These are phyloP conservation scores for Chloroceryle amazona DNA, from an alignment of 2,797 vertebrate species.

Conservation along the genomic window DNA sequence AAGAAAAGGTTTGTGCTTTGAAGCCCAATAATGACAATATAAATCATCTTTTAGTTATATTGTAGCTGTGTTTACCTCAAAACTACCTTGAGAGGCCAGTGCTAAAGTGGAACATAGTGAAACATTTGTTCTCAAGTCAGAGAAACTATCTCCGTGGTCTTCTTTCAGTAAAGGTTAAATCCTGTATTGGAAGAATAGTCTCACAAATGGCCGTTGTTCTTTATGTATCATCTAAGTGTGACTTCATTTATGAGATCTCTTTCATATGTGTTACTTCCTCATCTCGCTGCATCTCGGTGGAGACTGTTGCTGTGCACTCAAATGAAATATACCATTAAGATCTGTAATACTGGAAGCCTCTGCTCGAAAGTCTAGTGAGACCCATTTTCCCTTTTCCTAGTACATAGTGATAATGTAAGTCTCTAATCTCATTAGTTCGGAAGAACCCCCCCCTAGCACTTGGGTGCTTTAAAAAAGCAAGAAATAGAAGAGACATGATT, in stretches of 20 bases:
- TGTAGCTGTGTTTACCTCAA: not conserved
- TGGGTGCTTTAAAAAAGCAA: slow-evolving; percentile 28
- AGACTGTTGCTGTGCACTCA: not conserved
- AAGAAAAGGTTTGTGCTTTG: not conserved
- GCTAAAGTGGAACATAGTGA: not conserved
- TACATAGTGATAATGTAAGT: not conserved
- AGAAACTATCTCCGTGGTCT: not conserved
- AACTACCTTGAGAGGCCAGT: not conserved
- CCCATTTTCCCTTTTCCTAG: slow-evolving; percentile 32
- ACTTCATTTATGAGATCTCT: not conserved
- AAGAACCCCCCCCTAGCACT: slow-evolving; percentile 7
- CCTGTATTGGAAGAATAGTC: not conserved
- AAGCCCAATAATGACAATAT: not conserved
- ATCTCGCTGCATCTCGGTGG: not conserved
- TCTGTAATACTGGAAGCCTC: not conserved
- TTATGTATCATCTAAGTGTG: not conserved
- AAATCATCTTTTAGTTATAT: not conserved
- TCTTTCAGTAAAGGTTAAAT: not conserved
- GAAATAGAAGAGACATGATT: slow-evolving; percentile 1
- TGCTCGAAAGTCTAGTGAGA: slow-evolving; percentile 14
- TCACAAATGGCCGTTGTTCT: not conserved
- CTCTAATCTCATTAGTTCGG: slow-evolving; percentile 52
- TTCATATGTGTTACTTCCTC: slow-evolving; percentile 5
- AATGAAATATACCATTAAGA: slow-evolving; percentile 16
- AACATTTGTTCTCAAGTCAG: not conserved